Base-by-base conservation (phyloP, 2,113 vertebrate species). In the Cyprinodon brontotheroides region DNA sequence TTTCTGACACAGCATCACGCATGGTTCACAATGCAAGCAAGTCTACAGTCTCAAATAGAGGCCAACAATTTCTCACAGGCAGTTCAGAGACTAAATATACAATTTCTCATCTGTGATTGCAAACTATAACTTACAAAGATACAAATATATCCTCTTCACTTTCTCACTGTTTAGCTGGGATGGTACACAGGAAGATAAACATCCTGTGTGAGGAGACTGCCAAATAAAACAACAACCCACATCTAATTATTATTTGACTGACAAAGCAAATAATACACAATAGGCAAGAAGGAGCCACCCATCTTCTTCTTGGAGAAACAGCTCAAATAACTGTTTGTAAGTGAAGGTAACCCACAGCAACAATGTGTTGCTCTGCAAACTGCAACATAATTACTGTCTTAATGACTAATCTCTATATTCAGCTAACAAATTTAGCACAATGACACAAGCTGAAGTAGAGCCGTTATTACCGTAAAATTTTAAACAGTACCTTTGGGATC, bases 401-500 rank as follows among this genome's bases (percentile, higher is more conserved):
- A 29, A 45, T 14, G 10, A 45, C 64, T 14, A 47, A 47, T 29
- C 62, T 64, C 12, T 39, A 40, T 39, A 2, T 15, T 66, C 2
- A 45, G 7, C 64, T 47, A 12, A 66, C 1, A n/a, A 57, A 40
- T 66, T 22, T 66, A 22, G 4, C 3, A 2, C 0, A 22, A 43
- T 45, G n/a, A 47, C 41, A 66, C 3, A 62, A 62, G 38, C 36
- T 15, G 37, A 20, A 37, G 29, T 47, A 11, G 1, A 37, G 48
- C 36, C 53, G 48, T 4, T 7, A 22, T 13, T 47, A 37, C 17
- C 14, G 29, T 67, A 3, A 29, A 8, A 11, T 45, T 65, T 61
- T 48, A 1, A 68, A 63, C 29, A 22, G 95, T 96, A 98, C 97
- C 97, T 98, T 90, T 98, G 96, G n/a, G 97, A 97, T 13, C 97